These are phyloP conservation scores for Irena cyanogastra DNA, from an alignment of 2,113 vertebrate species.

Conservation along the genomic window DNA sequence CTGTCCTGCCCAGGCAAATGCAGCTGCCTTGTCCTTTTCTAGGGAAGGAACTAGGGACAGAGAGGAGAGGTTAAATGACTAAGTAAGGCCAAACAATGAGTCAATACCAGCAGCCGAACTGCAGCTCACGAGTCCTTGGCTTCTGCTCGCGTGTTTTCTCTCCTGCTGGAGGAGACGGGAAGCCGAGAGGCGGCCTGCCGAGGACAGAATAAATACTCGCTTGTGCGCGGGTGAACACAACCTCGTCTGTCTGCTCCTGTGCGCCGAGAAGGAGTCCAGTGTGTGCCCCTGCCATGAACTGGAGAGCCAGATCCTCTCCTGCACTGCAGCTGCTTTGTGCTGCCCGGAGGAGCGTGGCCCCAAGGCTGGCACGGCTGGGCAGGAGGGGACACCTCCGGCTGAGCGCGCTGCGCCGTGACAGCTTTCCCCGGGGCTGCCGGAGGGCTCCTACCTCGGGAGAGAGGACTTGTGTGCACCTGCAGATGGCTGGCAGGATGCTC, in stretches of 20 bases:
- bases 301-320: neutral
- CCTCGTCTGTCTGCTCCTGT: neutral
- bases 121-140: constrained; percentile 4
- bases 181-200: neutral
- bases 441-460: rapidly evolving
- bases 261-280: neutral
- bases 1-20: neutral
- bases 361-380: neutral
- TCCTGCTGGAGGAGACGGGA: neutral
- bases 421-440: rapidly evolving
- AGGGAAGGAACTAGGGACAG: neutral
- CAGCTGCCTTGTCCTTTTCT: neutral
- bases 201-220: neutral
- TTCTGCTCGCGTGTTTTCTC: neutral
- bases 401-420: rapidly evolving
- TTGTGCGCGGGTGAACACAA: neutral
- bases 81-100: neutral
- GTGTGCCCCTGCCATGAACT: neutral
- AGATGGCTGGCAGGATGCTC: neutral
- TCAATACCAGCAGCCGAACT: neutral
- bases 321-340: neutral
- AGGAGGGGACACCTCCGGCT: neutral
- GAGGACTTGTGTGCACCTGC: neutral
- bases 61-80: neutral
- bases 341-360: neutral